Base-by-base conservation (phyloP, 2,888 invertebrate species). In the Iphiclides podalirius region DNA sequence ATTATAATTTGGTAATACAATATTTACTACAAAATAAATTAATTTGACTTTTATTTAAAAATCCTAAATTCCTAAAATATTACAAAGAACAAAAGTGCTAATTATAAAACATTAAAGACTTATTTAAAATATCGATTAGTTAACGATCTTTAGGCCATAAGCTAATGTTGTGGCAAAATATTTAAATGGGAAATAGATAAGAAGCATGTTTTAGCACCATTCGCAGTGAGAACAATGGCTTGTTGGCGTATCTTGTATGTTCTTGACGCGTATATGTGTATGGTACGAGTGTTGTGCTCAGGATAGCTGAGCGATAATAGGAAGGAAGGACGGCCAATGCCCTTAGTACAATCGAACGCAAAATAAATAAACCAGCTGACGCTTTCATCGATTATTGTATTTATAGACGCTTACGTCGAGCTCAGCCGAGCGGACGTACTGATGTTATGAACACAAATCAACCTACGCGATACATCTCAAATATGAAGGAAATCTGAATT, bases 241-340 rank as follows among this genome's bases (percentile, higher is more conserved):
- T 31, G n/a, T n/a, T n/a, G n/a, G n/a, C n/a, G n/a, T 43, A 38
- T 42, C 13, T 34, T 38, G 9, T 39, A 15, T 38, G 16, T 31
- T 43, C 36, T 45, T 41, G 36, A 39, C 40, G 36, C 36, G 26
- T 28, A 40, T 39, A 37, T 17, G 4, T 52, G 33, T 45, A 50
- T 43, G 33, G 49, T 47, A 52, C 52, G 31, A 36, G 47, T 51
- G 39, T 61, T 57, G 52, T 53, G 62, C 52, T 55, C 55, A 60
- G 63, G 58, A 61, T 63, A 62, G 62, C 64, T 61, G 64, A 60
- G 62, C 64, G 65, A 71, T 64, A 67, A 67, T 52, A 64, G 70
- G 66, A 71, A 70, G 73, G 76, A 82, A 85, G 82, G 83, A 73
- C 81, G 81, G 80, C 59, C 81, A 60, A 75, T 81, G 79, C 72